Evolutionary conservation across 37 sponge, comb jelly and placozoan species (phyloP).

Genomic region (Ianthella basta): DNA sequence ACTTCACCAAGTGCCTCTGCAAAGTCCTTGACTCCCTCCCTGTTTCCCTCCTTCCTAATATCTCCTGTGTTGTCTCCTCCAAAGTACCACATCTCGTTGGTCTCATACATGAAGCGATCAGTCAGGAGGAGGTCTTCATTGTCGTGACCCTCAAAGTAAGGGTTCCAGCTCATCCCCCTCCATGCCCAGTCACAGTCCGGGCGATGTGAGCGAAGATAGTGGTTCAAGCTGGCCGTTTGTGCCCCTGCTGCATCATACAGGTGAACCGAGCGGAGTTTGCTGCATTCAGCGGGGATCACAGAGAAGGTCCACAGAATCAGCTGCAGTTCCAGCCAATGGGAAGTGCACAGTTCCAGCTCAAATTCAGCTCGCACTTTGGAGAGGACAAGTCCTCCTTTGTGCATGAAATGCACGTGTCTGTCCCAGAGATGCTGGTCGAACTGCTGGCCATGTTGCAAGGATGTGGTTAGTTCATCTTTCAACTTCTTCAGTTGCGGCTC

Average conservation of each 20-base stretch:
- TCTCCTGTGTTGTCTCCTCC: constrained; percentile 93
- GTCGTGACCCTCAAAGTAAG: constrained; percentile 84
- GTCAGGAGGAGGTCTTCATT: constrained; percentile 18
- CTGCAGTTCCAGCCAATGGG: constrained; percentile 91
- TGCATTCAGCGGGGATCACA: constrained; percentile 44
- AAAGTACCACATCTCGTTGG: constrained; percentile 80
- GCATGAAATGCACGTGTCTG: constrained; percentile 83
- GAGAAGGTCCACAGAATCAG: constrained; percentile 76
- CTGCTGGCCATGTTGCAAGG: constrained; percentile 70
- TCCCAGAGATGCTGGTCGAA: constrained; percentile 84
- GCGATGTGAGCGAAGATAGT: constrained; percentile 83
- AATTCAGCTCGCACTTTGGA: constrained; percentile 59
- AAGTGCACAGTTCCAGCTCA: constrained; percentile 89
- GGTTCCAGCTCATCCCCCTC: constrained; percentile 90
- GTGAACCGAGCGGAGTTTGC: constrained; percentile 79
- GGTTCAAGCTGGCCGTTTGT: constrained; percentile 87
- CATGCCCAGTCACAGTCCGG: constrained; percentile 83
- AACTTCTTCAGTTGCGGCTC: constrained; percentile 47
- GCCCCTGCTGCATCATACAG: constrained; percentile 95
- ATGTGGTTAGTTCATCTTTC: constrained; percentile 63
- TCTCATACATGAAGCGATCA: constrained; percentile 85
- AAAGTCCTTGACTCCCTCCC: constrained; percentile 46
- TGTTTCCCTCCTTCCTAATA: constrained; percentile 77
- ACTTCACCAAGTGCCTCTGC: constrained; percentile 37
- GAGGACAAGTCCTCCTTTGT: constrained; percentile 73